phyloP scores from a whole-genome alignment of 2,888 invertebrate genomes.

The Pyrrhosoma nymphula region DNA sequence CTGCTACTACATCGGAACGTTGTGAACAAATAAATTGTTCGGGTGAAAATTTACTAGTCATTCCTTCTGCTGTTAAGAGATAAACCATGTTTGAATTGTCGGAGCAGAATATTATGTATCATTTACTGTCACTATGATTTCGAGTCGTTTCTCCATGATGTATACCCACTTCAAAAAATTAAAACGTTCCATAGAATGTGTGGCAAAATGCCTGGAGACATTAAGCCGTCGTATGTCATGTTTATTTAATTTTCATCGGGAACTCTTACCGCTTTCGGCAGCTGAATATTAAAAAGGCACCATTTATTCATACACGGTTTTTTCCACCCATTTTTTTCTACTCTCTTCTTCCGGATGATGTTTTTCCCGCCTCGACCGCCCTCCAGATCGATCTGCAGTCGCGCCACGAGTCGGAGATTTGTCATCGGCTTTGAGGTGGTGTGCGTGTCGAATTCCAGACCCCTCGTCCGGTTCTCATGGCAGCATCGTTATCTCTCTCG shows the following conservation, averaged over 20 bases:
- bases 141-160: neutral
- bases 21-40: too few species aligned
- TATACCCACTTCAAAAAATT: neutral
- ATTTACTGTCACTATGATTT: too few species aligned
- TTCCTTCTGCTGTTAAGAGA: too few species aligned
- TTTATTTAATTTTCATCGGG: neutral
- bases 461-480: too few species aligned
- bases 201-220: neutral
- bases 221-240: neutral
- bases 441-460: neutral
- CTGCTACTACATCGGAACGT: too few species aligned
- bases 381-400: neutral
- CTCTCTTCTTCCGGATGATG: neutral
- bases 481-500: neutral
- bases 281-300: neutral
- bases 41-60: too few species aligned
- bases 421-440: neutral
- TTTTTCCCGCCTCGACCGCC: neutral
- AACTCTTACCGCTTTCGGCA: neutral
- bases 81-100: too few species aligned
- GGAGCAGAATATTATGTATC: too few species aligned
- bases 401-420: constrained; percentile 12
- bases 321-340: neutral
- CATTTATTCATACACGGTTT: neutral
- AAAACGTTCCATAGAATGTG: neutral